Conservation (phyloP, 2,888 invertebrate genomes). For the Meteorus colon region DNA sequence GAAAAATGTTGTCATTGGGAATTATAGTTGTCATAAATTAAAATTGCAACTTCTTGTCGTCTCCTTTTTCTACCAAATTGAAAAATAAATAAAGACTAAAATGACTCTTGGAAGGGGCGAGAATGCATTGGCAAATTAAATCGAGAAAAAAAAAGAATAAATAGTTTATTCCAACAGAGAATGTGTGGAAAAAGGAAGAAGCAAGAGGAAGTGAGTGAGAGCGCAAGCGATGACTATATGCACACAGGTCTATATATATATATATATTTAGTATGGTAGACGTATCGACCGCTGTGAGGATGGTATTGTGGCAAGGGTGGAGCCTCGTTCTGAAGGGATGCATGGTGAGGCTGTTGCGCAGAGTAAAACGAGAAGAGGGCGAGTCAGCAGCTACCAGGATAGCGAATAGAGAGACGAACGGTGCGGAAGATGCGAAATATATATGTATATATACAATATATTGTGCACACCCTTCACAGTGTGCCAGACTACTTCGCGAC, state of each 20-base stretch:
- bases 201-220: slow-evolving; percentile 48
- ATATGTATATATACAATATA: slow-evolving; percentile 9
- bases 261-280: slow-evolving; percentile 58
- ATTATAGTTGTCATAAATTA: not conserved
- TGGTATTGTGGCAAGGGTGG: slow-evolving; percentile 64
- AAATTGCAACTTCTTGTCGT: not conserved
- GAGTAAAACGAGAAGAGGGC: slow-evolving; percentile 47
- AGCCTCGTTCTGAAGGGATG: slow-evolving; percentile 51
- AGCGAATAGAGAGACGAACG: slow-evolving; percentile 29
- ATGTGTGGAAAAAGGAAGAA: slow-evolving; percentile 47
- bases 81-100: not conserved
- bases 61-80: not conserved
- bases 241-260: not conserved
- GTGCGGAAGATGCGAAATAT: slow-evolving; percentile 27
- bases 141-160: slow-evolving; percentile 23
- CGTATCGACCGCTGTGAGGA: slow-evolving; percentile 67
- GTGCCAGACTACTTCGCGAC: slow-evolving; percentile 40
- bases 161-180: slow-evolving; percentile 27
- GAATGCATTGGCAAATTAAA: slow-evolving; percentile 8
- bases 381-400: slow-evolving; percentile 38
- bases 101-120: slow-evolving; percentile 20
- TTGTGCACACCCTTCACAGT: slow-evolving; percentile 34
- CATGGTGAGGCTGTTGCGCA: slow-evolving; percentile 47
- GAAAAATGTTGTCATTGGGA: not conserved
- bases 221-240: slow-evolving; percentile 37